These are phyloP conservation scores for Percina caprodes DNA, from an alignment of 2,113 vertebrate species.

Conservation along the genomic window DNA sequence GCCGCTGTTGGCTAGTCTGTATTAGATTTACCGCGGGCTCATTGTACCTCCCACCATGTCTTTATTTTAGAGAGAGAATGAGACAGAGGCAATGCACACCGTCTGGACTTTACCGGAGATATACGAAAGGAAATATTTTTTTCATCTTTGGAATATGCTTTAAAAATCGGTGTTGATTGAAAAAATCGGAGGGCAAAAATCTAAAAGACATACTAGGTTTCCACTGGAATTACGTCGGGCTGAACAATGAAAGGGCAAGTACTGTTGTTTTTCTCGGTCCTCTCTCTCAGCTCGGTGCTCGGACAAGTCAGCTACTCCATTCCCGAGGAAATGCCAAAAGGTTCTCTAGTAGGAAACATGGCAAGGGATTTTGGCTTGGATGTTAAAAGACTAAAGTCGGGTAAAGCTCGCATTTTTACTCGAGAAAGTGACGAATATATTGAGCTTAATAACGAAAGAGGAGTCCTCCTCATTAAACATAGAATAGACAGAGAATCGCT, in stretches of 20 bases:
- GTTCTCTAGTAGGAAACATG: conserved; percentile 63
- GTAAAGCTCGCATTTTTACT: conserved; percentile 65
- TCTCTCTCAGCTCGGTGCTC: conserved; percentile 34
- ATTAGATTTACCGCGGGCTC: neutral
- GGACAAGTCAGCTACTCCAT: conserved; percentile 69
- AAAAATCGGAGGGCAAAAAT: neutral
- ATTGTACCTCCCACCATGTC: conserved; percentile 40
- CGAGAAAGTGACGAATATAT: conserved; percentile 60
- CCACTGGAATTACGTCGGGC: neutral
- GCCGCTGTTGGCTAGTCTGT: conserved; percentile 60
- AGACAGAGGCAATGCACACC: rapidly evolving
- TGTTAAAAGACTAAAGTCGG: conserved; percentile 51
- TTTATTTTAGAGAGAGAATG: conserved; percentile 43
- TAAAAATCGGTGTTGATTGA: neutral
- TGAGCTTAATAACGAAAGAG: conserved; percentile 68
- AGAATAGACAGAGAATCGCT: conserved; percentile 78
- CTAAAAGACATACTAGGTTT: rapidly evolving
- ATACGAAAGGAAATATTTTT: rapidly evolving
- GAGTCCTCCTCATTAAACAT: conserved; percentile 61
- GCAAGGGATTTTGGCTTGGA: conserved; percentile 66
- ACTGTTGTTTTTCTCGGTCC: conserved; percentile 51
- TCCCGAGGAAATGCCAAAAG: conserved; percentile 65
- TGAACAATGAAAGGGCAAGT: conserved; percentile 64
- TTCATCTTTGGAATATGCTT: neutral
- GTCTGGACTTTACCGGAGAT: conserved; percentile 18